Base-by-base conservation (phyloP, 2,888 invertebrate genomes). In the Catocala sponsa region DNA sequence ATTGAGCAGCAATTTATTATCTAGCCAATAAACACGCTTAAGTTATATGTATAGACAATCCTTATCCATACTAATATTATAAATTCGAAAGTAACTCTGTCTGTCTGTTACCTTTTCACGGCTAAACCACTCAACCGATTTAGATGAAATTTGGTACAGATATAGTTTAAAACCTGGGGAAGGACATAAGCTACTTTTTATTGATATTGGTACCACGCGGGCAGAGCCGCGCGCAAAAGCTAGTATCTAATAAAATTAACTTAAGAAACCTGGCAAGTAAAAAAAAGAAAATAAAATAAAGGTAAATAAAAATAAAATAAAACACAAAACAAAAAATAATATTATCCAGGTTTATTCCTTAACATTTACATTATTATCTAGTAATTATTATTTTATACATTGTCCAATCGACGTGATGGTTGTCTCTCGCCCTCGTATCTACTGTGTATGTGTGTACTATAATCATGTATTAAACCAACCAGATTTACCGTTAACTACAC, bases 321-420 rank as follows among this genome's bases (percentile, higher is more conserved):
- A 59, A 68, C 60, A 91, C 85, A 89, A 90, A 88, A 81, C 78
- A 91, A 90, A 88, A 84, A 88, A 89, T 87, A 91, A 91, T 92
- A 91, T 91, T 91, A 92, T 92, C 92, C 92, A 92, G 90, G 88
- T 94, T 94, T 93, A 94, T 92, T 94, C 86, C 94, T 92, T 94
- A 94, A 91, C 88, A 90, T 85, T 92, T 87, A 93, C 83, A 89
- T 91, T 92, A 91, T 73, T 88, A 89, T 87, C 93, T 94, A 94
- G 84, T 84, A 72, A 89, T 91, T 90, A 91, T 89, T 92, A 92
- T 91, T 92, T 92, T 92, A 91, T 92, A 94, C 93, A 93, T 87
- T 88, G 88, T 91, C 92, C 88, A 90, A 88, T 87, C 79, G 87
- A 91, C 89, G 86, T 85, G 85, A 79, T 86, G 84, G 81, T 85